Base-by-base conservation (phyloP, 2,888 invertebrate species). In the Folsomia candida region DNA sequence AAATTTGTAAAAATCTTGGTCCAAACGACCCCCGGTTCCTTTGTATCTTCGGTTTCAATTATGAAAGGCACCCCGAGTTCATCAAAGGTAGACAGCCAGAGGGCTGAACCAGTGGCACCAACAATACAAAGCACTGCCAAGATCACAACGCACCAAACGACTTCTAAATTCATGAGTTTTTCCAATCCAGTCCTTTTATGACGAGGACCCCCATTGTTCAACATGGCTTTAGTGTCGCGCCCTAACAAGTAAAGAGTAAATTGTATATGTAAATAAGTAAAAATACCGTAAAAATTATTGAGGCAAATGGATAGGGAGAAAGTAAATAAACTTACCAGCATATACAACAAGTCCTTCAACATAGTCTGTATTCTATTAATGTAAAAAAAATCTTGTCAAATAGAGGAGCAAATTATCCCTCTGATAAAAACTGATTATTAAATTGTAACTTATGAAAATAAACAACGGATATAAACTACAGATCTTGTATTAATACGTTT, bases 261-360 rank as follows among this genome's bases (percentile, higher is more conserved):
- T n/a, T 57, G 57, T 57, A 14, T 14, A 47, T 11, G 14, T 47
- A 47, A 47, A 47, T 11, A 9, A 9, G 9, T 47, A 14, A 47
- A 14, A 47, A 47, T 47, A 14, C 9, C 47, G 25, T 25, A 20
- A 60, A 6, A 9, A 60, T 60, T 60, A n/a, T n/a, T n/a, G n/a
- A n/a, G n/a, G n/a, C n/a, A n/a, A n/a, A n/a, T n/a, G n/a, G n/a
- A n/a, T n/a, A n/a, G n/a, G n/a, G n/a, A n/a, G n/a, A n/a, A n/a
- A n/a, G n/a, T n/a, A n/a, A n/a, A n/a, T n/a, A 11, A 2, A 67
- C 81, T 82, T 82, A 88, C 89, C 92, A 77, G 94, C 95, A 86
- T 98, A 98, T 67, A 98, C 92, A 63, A 97, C 95, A 82, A 98
- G 91, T 70, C 97, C 98, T 83, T 97, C 97, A 54, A 97, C 89